Percentiles rank a stretch among this genome's conserved stretches.
These are phyloP conservation scores for Tangara arthus DNA, from an alignment of 2,797 vertebrate genomes.

Conservation along the genomic window DNA sequence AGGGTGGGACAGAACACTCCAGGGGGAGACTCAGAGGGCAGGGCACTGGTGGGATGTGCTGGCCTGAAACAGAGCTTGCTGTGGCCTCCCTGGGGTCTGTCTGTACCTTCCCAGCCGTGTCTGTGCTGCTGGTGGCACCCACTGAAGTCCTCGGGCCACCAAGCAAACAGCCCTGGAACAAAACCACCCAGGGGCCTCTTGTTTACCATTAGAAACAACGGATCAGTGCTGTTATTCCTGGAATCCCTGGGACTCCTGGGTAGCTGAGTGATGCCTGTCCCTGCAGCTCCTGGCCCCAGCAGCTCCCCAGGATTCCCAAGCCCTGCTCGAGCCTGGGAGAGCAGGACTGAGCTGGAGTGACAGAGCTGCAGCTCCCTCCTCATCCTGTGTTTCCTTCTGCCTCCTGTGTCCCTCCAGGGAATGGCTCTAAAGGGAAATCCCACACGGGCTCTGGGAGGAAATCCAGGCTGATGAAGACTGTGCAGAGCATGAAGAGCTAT, in stretches of 20 bases:
- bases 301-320: not conserved
- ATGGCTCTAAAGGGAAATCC: constrained; percentile 70
- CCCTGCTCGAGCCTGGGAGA: not conserved
- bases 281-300: not conserved
- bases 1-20: not conserved
- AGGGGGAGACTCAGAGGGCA: not conserved
- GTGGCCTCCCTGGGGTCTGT: not conserved
- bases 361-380: not conserved
- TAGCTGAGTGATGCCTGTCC: not conserved
- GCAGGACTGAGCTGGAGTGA: rapidly evolving
- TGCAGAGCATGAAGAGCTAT: constrained; percentile 79
- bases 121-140: not conserved
- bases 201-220: not conserved
- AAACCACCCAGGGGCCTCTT: not conserved
- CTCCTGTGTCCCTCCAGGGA: constrained; percentile 29
- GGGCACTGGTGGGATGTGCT: not conserved
- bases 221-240: not conserved
- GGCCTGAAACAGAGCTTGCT: not conserved
- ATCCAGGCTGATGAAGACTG: constrained; percentile 84
- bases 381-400: not conserved
- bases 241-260: not conserved
- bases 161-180: not conserved
- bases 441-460: constrained; percentile 81
- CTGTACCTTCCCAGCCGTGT: rapidly evolving
- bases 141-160: not conserved